Base-by-base conservation (phyloP, 1,140 invertebrate genomes). In the Pseudomyrmex pallidus region DNA sequence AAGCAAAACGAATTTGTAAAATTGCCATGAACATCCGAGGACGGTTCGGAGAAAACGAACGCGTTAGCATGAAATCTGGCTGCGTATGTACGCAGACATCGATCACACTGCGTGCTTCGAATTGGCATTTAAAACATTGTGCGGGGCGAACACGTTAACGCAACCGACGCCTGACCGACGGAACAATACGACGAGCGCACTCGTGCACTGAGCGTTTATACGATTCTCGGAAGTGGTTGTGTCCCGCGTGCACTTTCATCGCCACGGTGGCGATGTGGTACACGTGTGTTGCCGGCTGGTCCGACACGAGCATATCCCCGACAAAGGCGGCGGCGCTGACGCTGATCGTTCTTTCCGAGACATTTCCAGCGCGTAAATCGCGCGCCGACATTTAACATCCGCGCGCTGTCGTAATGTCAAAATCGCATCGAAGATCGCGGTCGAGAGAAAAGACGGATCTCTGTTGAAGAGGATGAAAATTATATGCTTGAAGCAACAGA, bases 301-400 rank as follows among this genome's bases (percentile, higher is more conserved):
- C 63, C 46, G 52, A 57, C 64, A 70, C 17, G 25, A 48, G 35
- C 5, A 22, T 13, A 25, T 17, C 25, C 13, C 35, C 52, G 35
- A 70, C 64, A 63, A 63, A 74, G 46, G 52, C 44, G 46, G 52
- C 44, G 20, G n/a, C 12, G 17, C 25, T 25, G 50, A 17, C 4
- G 50, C 74, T 48, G 73, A 74, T 63, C 74, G 17, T 78, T 13
- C 50, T 17, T 25, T 13, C 50, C 63, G 76, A 68, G 61, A 74
- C 73, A 78, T 78, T 82, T 64, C 48, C 67, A 63, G n/a, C 64
- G 48, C 25, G 22, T 82, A 80, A 85, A 85, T 66, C 77, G 74
- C 62, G 44, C 74, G 20, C 46, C 50, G 74, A 66, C 52, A 44
- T 84, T 84, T 84, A 84, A 84, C 52, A 62, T 68, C 35, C 82